Base-by-base conservation (phyloP, 1,140 invertebrate genomes). In the Leptinotarsa defecta region DNA sequence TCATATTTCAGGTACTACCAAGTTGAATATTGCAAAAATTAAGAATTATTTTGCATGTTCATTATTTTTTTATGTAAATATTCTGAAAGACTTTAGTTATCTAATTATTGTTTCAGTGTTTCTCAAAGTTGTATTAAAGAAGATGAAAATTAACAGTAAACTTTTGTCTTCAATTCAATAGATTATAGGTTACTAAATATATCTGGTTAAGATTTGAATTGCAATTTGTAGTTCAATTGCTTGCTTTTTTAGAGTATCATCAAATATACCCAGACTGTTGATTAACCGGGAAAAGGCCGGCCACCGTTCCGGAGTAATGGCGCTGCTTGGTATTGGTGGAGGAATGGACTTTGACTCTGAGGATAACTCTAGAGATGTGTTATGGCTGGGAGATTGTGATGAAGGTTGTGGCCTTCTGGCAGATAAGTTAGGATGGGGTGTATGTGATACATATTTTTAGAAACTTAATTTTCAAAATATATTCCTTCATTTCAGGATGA, bases 301-400 rank as follows among this genome's bases (percentile, higher is more conserved):
- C 5, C 86, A 88, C 65, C 79, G 86, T 67, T 86, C 89, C 72
- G 86, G 87, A 49, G 79, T 91, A 15, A 86, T 88, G 69, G 82
- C 86, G 61, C 82, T 92, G 75, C 81, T 91, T 80, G 89, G 91
- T 79, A 74, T 92, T 70, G 77, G 87, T 6, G 86, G 86, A 4
- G 91, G 92, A 0, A 86, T 96, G 57, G 88, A 91, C 69, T 91
- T 94, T 83, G 91, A 94, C 80, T 82, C 84, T 3, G 88, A 89
- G 68, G 87, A 88, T 68, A 89, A 92, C 68, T 87, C 89, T 3
- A 85, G 96, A 20, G 96, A 98, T 87, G 93, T 98, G n/a, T 93
- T 94, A 48, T 92, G 91, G 86, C 86, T 96, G 52, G 95, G 95
- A 1, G 92, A 95, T 79, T 97, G 96, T 85, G 96, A 99, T 87